Conservation (phyloP, 1,140 invertebrate genomes). For the Aricia agestis region DNA sequence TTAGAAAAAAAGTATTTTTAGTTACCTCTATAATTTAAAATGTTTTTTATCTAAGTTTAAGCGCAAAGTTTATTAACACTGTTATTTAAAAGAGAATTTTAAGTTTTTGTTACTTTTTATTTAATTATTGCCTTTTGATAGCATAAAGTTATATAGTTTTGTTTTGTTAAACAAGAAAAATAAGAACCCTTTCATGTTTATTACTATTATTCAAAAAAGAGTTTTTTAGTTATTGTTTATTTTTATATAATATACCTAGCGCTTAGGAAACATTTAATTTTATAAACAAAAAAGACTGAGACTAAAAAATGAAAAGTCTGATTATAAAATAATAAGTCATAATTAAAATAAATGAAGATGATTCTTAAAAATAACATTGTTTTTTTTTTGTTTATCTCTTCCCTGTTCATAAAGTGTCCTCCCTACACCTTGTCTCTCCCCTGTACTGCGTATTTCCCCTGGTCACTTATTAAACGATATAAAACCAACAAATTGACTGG, state of each 20-base stretch:
- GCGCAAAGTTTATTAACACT: too few species aligned
- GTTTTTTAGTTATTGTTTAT: too few species aligned
- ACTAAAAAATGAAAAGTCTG: conserved; percentile 23
- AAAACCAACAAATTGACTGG: conserved; percentile 29
- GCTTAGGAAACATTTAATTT: conserved; percentile 26
- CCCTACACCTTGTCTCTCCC: conserved; percentile 23
- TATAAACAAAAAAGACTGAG: conserved; percentile 20
- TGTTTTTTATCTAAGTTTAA: too few species aligned
- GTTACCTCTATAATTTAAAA: too few species aligned
- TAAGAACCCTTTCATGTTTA: too few species aligned
- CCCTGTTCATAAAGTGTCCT: conserved; percentile 18
- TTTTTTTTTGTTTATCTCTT: conserved; percentile 16
- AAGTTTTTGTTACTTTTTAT: too few species aligned
- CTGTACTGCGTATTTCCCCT: conserved; percentile 27
- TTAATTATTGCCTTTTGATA: too few species aligned
- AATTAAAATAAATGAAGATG: conserved; percentile 25
- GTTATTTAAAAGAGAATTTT: too few species aligned
- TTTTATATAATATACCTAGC: conserved; percentile 21
- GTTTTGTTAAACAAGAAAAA: too few species aligned
- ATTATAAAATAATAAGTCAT: conserved; percentile 30
- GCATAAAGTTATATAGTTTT: too few species aligned
- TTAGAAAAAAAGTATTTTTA: too few species aligned
- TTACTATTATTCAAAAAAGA: too few species aligned
- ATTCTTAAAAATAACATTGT: conserved; percentile 27
- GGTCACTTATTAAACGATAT: conserved; percentile 32